phyloP scores from a whole-genome alignment of 2,797 vertebrate species.

The Megaceryle alcyon region DNA sequence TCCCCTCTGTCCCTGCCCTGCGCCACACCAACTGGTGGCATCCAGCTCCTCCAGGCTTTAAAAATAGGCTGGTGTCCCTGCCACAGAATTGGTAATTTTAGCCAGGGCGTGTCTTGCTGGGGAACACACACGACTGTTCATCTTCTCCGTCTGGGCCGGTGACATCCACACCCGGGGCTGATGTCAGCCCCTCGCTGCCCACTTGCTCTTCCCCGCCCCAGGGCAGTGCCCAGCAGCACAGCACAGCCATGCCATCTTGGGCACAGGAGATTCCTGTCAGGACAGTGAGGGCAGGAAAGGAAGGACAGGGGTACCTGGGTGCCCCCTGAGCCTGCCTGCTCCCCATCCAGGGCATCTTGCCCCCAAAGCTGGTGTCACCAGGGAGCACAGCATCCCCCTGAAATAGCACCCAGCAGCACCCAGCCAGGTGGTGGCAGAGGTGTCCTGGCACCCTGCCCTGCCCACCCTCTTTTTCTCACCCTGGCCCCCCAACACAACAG shows the following conservation, averaged over 20 bases:
- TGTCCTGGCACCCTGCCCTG: neutral
- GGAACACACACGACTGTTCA: neutral
- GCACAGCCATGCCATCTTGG: accelerated
- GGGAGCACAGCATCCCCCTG: neutral
- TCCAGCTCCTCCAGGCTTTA: neutral
- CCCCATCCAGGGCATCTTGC: neutral
- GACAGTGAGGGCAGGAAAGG: neutral
- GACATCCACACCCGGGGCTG: neutral
- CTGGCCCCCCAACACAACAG: neutral
- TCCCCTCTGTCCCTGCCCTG: neutral
- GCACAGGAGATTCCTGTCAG: accelerated
- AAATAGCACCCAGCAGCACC: neutral
- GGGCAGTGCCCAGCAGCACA: accelerated
- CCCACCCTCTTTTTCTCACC: neutral
- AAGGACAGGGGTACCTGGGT: neutral
- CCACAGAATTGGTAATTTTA: conserved; percentile 28
- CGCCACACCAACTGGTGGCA: accelerated
- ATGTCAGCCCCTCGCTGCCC: neutral
- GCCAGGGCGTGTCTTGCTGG: neutral
- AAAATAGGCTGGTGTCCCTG: conserved; percentile 47
- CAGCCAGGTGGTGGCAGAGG: accelerated
- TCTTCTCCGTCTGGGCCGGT: neutral
- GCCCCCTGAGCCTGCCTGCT: neutral
- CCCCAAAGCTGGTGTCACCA: neutral
- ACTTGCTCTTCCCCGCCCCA: accelerated